Evolutionary conservation across 2,113 vertebrate genomes (phyloP), one percentile per base, ranked within the genome.

Genomic region (Rhea pennata): DNA sequence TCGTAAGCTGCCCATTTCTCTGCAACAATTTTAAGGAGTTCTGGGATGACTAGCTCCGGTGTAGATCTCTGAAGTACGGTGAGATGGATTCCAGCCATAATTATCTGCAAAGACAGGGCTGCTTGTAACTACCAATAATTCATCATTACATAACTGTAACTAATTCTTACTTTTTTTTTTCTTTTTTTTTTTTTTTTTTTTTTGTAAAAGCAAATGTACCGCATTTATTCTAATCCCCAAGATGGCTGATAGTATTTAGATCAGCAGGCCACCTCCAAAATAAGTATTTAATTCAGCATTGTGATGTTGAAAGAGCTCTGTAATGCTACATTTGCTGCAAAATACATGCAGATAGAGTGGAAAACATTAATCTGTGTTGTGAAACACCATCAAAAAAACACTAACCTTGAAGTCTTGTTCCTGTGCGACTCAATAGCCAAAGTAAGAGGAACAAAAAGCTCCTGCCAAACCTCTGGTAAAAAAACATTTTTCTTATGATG

Each of bases 381-480:
- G 14, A 36, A 86, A 54, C 11, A 51, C 39, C 14, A 42, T 15
- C 27, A 86, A 58, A 96, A 58, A 90, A 3, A 9, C 54, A 44
- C 50, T 46, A 36, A 88, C 17, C 21, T 83, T 79, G 29, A 16
- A 77, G 21, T 40, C 13, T 5, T 67, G 29, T 77, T 84, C 31
- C n/a, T 44, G 1, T 46, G 64, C 0, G 3, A 71, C 73, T 76
- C 42, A 69, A 88, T 88, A 93, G 39, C 31, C 66, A 88, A 65
- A 80, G 48, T 31, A 77, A 86, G 42, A 84, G 15, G 40, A 93
- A 84, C 42, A 92, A 90, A 95, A 93, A 79, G 39, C 62, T 94
- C 51, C 48, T 53, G 56, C 65, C 44, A 87, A 90, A 90, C 61
- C 69, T 51, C 26, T 66, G 54, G 65, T 4, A 56, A 67, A 90